Evolutionary conservation across 2,113 vertebrate species (phyloP), one percentile per base, ranked within the genome.

Genomic region (Xenotilapia leptura): DNA sequence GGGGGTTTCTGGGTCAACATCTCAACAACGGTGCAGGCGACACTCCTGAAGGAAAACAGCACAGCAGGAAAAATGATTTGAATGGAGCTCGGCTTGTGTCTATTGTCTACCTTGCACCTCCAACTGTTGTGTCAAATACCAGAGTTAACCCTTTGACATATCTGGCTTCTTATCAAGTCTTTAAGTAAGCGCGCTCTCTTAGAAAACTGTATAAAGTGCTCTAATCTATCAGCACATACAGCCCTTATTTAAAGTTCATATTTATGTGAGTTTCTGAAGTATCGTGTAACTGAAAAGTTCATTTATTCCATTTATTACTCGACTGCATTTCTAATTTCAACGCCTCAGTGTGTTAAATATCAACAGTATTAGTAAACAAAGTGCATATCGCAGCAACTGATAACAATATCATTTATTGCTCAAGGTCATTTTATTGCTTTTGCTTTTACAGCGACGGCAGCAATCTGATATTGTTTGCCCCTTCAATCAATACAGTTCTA

Each of bases 1-100:
- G 98, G 98, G 0, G 98, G 98, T 84, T 98, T 98, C 93, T 98
- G 97, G 1, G 97, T 98, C 92, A 98, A 38, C 98, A 98, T 98
- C 90, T 98, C 98, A 89, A 98, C 98, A 73, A 98, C 97, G 0
- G 98, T 98, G 93, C 97, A 98, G 21, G 97, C 98, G 53, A 98
- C 97, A 7, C 97, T 98, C 98, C 98, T 98, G 90, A 36, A 77
- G 62, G 82, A 13, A 83, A 79, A 91, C 7, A 28, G 28, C 54
- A 86, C 19, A 42, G 19, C n/a, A 38, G 51, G 14, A 87, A 17
- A 6, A 51, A 53, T 31, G 38, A 38, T 49, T 23, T 58, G 80
- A 40, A 28, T 21, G 79, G 38, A 58, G 40, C 28, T 81, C 54
- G 1, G 38, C 70, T 28, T 77, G 45, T 9, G 23, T 33, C 73